Base-by-base conservation (phyloP, 92 coral and sea anemone species). In the Epizoanthus scotinus region DNA sequence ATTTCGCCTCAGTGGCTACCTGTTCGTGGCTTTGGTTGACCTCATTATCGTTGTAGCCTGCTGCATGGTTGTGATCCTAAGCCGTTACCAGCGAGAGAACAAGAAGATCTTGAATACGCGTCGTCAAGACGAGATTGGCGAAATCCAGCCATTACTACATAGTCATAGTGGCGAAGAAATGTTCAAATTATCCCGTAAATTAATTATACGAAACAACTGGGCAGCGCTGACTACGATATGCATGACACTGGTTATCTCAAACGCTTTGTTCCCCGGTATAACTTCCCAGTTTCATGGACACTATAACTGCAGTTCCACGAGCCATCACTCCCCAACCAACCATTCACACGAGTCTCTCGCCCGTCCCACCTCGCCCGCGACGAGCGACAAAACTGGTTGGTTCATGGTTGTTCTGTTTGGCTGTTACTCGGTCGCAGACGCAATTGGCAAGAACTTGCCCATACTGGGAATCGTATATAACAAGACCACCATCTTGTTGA, bases 381-480 rank as follows among this genome's bases (percentile, higher is more conserved):
- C 75, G 15, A 86, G 94, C 78, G 94, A 93, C 74, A 86, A 88
- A 73, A 93, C 98, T 6, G 98, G 98, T 53, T 93, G 98, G 93
- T 93, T 90, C 78, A 70, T 93, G 22, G 98, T 93, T 0, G 74
- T 93, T 60, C 86, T 93, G 42, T 93, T 93, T 52, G 98, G 98
- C 53, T 93, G 94, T 53, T 93, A 67, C 77, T 93, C 98, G 5
- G 94, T 91, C 0, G 92, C 93, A 31, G 93, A 90, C 78, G 94
- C 98, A 12, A 79, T 93, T 59, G 98, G 98, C 9, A 93, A 90
- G 63, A 90, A 88, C 71, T 75, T 93, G 12, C 98, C 98, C 4
- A 93, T 93, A 26, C 70, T 93, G 29, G 94, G 94, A 25, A 93
- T 93, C 64, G 60, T 93, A 78, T 93, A 93, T 88, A 90, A 71